These are phyloP conservation scores for Rhabdomys dilectus DNA, from an alignment of 2,113 vertebrate species.

Conservation along the genomic window DNA sequence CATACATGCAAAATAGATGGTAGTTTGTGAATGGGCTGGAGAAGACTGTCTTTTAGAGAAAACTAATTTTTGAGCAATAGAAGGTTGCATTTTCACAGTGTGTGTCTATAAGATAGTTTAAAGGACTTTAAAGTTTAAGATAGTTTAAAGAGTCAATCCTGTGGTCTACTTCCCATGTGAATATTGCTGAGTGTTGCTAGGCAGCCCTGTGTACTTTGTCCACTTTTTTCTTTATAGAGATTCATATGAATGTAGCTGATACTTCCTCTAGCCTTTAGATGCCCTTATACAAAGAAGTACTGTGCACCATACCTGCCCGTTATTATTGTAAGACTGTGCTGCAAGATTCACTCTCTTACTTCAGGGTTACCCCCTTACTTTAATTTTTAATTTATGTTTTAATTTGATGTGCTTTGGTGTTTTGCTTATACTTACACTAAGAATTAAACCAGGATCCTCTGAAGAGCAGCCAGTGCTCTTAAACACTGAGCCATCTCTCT, in stretches of 20 bases:
- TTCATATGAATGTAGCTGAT: conserved; percentile 20
- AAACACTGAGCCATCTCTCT: too few relatives aligned
- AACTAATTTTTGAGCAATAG: background rate
- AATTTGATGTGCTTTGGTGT: too few relatives aligned
- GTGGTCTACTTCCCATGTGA: conserved; percentile 1
- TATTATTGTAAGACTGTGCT: background rate
- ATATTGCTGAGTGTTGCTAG: background rate
- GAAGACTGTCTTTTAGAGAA: conserved; percentile 14
- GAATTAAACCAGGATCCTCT: too few relatives aligned
- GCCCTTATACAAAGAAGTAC: background rate
- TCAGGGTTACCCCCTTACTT: background rate
- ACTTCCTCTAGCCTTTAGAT: conserved; percentile 10
- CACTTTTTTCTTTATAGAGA: background rate
- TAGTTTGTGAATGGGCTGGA: conserved; percentile 17
- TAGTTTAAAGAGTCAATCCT: background rate
- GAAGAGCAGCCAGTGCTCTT: too few relatives aligned
- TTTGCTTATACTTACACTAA: too few relatives aligned
- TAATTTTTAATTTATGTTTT: too few relatives aligned
- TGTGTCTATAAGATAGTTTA: background rate
- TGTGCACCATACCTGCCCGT: background rate
- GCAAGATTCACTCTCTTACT: background rate
- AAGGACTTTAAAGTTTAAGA: background rate
- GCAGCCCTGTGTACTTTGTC: background rate
- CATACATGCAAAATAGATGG: background rate
- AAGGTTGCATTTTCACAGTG: background rate